Evolutionary conservation across 2,113 vertebrate species (phyloP), one percentile per base, ranked within the genome.

Genomic region (Varanus komodoensis): DNA sequence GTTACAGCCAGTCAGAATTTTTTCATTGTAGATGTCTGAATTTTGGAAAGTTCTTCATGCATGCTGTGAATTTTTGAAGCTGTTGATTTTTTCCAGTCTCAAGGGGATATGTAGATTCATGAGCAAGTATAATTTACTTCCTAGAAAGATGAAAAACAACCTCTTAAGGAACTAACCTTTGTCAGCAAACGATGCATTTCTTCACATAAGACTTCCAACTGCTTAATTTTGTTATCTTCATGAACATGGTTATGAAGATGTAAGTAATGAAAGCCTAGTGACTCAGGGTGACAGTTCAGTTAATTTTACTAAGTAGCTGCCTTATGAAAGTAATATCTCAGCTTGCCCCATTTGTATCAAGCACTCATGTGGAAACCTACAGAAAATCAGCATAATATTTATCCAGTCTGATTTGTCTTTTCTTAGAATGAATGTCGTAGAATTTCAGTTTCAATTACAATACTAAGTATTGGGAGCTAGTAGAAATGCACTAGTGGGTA

Each of bases 351-450:
- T 48, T 87, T 74, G 85, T 88, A 89, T 91, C 92, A 86, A 91
- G 88, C 92, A 88, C 79, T 89, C 75, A 87, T 86, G 14, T 95
- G 90, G 94, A 94, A 94, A 95, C 91, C 88, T 92, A 92, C 52
- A 80, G 75, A 79, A 91, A 96, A 95, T 91, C 92, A 92, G 67
- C 50, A 29, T 74, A 85, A 61, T 94, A 93, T 92, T 92, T 95
- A 15, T 94, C 88, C 90, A 96, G 92, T 81, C 52, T 91, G 95
- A 94, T 95, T 92, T 93, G 95, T 96, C 84, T 94, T 91, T 86
- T 91, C 91, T 89, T 95, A 91, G 89, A 91, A 95, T 93, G 91
- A 94, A 93, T 97, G 89, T 89, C 93, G 83, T 95, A 93, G 91
- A 94, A 95, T 94, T 93, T 44, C 83, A 94, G 94, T 91, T 95